Evolutionary conservation across 2,888 invertebrate species (phyloP).

Genomic region (Priocnemis perturbator): DNA sequence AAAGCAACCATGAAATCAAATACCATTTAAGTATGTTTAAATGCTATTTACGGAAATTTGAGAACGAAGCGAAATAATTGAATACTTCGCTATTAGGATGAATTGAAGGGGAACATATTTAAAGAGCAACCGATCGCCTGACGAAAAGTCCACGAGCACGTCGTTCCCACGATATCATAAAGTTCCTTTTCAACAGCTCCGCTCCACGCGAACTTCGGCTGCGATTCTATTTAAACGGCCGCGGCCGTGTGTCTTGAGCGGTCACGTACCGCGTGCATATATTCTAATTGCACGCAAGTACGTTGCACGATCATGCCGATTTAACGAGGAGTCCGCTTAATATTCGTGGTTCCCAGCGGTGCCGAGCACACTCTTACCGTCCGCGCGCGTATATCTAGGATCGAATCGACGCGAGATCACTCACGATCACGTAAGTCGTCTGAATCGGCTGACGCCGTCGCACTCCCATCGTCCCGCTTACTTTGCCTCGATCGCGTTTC

Average conservation of each 20-base stretch:
- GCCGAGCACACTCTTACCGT: not conserved
- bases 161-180: conserved; percentile 47
- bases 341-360: not conserved
- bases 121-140: conserved; percentile 11
- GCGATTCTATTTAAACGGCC: not conserved
- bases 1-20: too few species aligned
- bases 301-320: conserved; percentile 16
- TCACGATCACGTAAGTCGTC: conserved; percentile 18
- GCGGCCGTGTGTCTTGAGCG: too few species aligned
- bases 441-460: conserved; percentile 4
- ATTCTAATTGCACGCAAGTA: conserved; percentile 6
- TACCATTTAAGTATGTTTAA: too few species aligned
- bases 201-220: conserved; percentile 13
- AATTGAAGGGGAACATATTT: too few species aligned
- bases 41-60: too few species aligned
- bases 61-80: too few species aligned
- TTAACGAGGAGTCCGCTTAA: conserved; percentile 27
- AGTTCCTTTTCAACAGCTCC: conserved; percentile 31
- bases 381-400: conserved; percentile 31
- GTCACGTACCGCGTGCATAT: not conserved
- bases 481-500: too few species aligned
- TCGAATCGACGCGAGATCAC: conserved; percentile 29
- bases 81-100: too few species aligned
- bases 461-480: not conserved
- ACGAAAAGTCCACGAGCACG: not conserved